Percentiles rank a stretch among this genome's conserved stretches.
phyloP scores from a whole-genome alignment of 2,888 invertebrate species.

The Euplexia lucipara region DNA sequence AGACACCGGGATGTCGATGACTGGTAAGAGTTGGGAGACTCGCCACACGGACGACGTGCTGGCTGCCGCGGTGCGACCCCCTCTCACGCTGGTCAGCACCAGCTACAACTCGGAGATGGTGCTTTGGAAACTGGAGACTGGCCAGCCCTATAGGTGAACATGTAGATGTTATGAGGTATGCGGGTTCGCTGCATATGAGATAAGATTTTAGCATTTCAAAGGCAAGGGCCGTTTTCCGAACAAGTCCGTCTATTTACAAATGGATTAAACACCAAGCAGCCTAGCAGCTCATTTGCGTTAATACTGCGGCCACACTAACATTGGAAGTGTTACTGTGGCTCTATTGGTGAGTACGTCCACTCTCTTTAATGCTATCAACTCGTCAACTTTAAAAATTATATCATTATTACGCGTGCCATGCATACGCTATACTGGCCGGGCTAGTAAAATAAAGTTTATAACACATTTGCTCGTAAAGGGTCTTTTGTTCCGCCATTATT shows the following conservation, averaged over 20 bases:
- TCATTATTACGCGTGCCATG: too few relatives aligned
- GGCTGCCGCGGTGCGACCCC: constrained; percentile 92
- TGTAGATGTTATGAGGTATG: too few relatives aligned
- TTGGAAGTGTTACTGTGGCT: too few relatives aligned
- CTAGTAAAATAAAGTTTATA: background rate
- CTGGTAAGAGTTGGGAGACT: constrained; percentile 93
- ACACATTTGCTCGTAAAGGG: too few relatives aligned
- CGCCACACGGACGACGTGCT: constrained; percentile 95
- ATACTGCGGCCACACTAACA: too few relatives aligned
- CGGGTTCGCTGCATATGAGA: background rate
- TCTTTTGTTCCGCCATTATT: too few relatives aligned
- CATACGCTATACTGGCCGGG: too few relatives aligned
- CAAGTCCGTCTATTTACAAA: background rate
- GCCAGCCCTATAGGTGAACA: constrained; percentile 92
- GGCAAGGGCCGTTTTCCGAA: background rate
- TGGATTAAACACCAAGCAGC: too few relatives aligned
- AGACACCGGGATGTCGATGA: constrained; percentile 88
- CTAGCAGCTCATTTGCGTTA: too few relatives aligned
- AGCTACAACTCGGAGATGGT: constrained; percentile 96
- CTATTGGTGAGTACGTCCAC: too few relatives aligned
- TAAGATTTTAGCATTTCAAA: background rate
- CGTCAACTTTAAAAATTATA: too few relatives aligned
- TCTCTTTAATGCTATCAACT: too few relatives aligned
- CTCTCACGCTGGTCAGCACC: constrained; percentile 94
- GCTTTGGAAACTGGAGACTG: constrained; percentile 96